Conservation (phyloP, 2,888 invertebrate species). For the Nowickia ferox region DNA sequence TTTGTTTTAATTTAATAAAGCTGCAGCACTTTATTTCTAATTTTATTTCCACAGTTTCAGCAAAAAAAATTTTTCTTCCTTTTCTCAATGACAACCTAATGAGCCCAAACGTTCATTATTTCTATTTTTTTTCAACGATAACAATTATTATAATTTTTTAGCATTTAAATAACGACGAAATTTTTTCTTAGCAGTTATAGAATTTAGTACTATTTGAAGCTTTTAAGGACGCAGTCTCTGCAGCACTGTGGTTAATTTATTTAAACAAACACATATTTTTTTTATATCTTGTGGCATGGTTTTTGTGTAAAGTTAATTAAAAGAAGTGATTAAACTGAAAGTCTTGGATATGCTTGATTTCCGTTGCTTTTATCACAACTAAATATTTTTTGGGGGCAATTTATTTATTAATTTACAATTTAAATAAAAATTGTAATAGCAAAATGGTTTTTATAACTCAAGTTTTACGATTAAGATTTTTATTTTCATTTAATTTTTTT, state of each 20-base stretch:
- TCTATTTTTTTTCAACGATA: conserved; percentile 34
- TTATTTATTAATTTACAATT: neutral
- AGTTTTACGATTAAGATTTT: too few relatives aligned
- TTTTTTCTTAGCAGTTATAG: neutral
- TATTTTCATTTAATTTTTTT: too few relatives aligned
- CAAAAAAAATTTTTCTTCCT: neutral
- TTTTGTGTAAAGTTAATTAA: neutral
- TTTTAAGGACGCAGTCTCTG: neutral
- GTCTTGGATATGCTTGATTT: neutral
- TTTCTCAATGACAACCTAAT: conserved; percentile 21
- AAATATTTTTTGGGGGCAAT: neutral
- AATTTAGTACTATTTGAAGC: conserved; percentile 27
- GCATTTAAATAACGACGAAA: conserved; percentile 3
- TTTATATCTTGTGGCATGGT: neutral
- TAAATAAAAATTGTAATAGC: too few relatives aligned
- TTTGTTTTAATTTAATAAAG: conserved; percentile 1
- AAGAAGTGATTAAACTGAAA: conserved; percentile 4
- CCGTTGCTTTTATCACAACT: neutral
- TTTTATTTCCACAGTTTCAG: neutral
- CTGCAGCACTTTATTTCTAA: neutral
- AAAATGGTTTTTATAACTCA: too few relatives aligned
- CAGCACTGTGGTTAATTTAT: conserved; percentile 2
- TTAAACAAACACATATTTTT: neutral
- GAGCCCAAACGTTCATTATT: conserved; percentile 19
- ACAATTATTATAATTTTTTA: neutral